Percentiles rank a stretch among this genome's conserved stretches.
phyloP scores from a whole-genome alignment of 2,888 invertebrate genomes.

The Melieria crassipennis region DNA sequence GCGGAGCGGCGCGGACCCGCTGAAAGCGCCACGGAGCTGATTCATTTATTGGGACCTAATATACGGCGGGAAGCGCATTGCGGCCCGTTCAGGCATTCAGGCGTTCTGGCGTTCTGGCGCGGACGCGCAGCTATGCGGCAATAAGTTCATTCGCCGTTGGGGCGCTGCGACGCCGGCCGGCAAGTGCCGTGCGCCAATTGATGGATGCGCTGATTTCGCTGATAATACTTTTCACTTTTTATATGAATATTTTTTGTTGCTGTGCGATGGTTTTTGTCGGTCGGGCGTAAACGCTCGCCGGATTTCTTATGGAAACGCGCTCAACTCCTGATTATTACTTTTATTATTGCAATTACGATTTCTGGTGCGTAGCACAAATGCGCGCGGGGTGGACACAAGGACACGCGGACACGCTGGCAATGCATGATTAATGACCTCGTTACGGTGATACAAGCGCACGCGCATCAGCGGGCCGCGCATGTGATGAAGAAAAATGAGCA shows the following conservation, averaged over 20 bases:
- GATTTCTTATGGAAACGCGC: slow-evolving; percentile 12
- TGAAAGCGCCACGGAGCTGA: slow-evolving; percentile 22
- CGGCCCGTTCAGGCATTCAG: neutral
- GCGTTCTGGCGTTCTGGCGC: too few relatives aligned
- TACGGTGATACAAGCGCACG: too few relatives aligned
- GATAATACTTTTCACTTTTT: slow-evolving; percentile 28
- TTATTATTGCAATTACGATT: too few relatives aligned
- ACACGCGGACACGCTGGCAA: too few relatives aligned
- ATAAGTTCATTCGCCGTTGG: slow-evolving; percentile 19
- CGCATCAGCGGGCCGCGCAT: too few relatives aligned
- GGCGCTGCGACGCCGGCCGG: slow-evolving; percentile 27
- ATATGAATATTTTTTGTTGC: too few relatives aligned
- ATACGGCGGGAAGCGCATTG: neutral
- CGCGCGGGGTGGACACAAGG: too few relatives aligned
- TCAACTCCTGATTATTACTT: too few relatives aligned
- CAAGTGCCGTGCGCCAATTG: slow-evolving; percentile 28
- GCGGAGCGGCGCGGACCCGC: slow-evolving; percentile 4
- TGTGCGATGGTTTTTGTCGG: slow-evolving; percentile 33
- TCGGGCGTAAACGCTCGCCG: slow-evolving; percentile 40
- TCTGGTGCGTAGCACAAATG: too few relatives aligned
- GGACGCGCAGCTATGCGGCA: neutral
- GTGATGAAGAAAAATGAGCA: too few relatives aligned
- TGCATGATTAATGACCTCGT: too few relatives aligned
- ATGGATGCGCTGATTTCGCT: slow-evolving; percentile 43
- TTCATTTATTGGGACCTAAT: slow-evolving; percentile 26